Base-by-base conservation (phyloP, 2,888 invertebrate species). In the Pristionchus japonicus region DNA sequence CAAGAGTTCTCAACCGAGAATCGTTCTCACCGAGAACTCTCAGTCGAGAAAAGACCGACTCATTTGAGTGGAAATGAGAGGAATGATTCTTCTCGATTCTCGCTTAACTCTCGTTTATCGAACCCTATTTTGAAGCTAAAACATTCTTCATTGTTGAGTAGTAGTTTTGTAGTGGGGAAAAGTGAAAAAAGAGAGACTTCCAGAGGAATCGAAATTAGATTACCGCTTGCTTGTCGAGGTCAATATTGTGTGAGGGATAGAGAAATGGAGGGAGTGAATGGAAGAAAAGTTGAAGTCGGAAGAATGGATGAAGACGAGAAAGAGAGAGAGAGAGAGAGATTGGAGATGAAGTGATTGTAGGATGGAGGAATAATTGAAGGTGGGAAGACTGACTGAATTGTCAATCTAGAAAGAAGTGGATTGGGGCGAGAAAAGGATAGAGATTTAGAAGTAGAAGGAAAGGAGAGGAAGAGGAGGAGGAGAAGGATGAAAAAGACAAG, bases 401-500 rank as follows among this genome's bases (percentile, higher is more conserved):
- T 82, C 82, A 49, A 82, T 52, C 31, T 31, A 47, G 52, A 49
- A 49, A 49, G n/a, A n/a, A 17, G 20, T 40, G 47, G 77, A 40
- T 77, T 86, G 31, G 64, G 40, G 40, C 40, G 37, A 85, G 85
- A 61, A 85, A 34, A 61, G 43, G 34, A 27, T 61, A 61, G 34
- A 85, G 43, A 85, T 31, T n/a, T 64, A 40, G 4, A 64, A 57
- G 40, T 57, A 37, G 64, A 20, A 34, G 47, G 40, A 7, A 57
- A 57, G 61, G 3, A 34, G 3, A 31, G 84, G 27, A 47, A 57
- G 86, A 31, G 31, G n/a, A 57, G 17, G 67, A 70, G 67, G 27
- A 47, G 47, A 80, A 49, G 77, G 37, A 61, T 61, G 84, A 84
- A 84, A 84, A 84, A n/a, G 84, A 40, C 61, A 61, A 61, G 61